Conservation (phyloP, 2,888 invertebrate species). For the Carabus problematicus region DNA sequence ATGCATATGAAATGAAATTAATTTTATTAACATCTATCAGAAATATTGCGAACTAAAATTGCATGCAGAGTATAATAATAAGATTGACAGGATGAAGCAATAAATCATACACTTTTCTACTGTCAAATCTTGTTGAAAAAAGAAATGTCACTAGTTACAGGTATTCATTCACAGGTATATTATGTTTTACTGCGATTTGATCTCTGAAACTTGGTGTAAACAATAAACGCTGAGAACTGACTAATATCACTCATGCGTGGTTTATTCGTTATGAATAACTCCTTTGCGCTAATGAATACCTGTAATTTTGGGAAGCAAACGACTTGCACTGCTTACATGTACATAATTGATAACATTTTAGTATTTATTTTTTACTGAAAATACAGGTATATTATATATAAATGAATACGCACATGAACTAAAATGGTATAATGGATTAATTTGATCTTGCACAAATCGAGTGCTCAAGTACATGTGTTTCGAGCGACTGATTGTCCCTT, state of each 20-base stretch:
- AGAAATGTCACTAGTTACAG: constrained; percentile 26
- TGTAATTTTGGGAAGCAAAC: constrained; percentile 38
- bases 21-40: no score
- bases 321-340: constrained; percentile 22
- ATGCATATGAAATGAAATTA: no score
- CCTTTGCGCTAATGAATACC: constrained; percentile 18
- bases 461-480: no score
- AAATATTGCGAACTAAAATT: no score
- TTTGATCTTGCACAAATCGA: constrained; percentile 15
- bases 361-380: constrained; percentile 30
- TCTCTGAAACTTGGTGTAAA: no score
- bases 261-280: background rate
- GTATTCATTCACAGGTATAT: constrained; percentile 17
- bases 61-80: background rate
- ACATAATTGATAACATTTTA: constrained; percentile 26
- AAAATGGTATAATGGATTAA: constrained; percentile 30
- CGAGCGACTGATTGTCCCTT: no score
- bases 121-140: constrained; percentile 10
- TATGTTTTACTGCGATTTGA: background rate
- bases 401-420: constrained; percentile 36
- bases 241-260: background rate
- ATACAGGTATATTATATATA: no score
- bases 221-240: background rate
- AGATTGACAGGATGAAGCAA: constrained; percentile 38
- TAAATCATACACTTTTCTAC: constrained; percentile 27